phyloP scores from a whole-genome alignment of 2,113 vertebrate genomes.

The Myxocyprinus asiaticus region DNA sequence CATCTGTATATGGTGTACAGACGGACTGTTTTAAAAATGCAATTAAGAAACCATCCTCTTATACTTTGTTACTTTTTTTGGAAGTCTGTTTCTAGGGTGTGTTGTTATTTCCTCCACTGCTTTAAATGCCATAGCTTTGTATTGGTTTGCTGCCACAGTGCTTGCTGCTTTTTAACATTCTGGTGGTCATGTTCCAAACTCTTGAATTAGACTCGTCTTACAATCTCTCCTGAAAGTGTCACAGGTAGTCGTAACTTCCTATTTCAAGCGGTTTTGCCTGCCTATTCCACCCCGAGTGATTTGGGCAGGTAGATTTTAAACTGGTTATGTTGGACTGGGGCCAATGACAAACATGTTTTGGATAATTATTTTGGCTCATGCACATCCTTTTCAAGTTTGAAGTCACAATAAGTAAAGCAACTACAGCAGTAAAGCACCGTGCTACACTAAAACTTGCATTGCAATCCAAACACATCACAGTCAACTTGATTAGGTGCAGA shows the following conservation, averaged over 20 bases:
- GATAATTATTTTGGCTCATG: neutral
- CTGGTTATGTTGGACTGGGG: neutral
- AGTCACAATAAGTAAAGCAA: neutral
- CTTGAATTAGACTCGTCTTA: too few relatives aligned
- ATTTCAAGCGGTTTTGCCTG: neutral
- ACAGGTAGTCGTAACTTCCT: too few relatives aligned
- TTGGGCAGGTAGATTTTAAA: neutral
- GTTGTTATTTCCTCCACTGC: too few relatives aligned
- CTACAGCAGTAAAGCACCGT: constrained; percentile 6
- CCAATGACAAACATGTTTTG: neutral
- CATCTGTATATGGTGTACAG: constrained; percentile 88
- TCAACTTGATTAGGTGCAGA: constrained; percentile 11
- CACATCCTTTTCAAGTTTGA: neutral
- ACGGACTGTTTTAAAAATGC: constrained; percentile 78
- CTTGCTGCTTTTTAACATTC: constrained; percentile 12
- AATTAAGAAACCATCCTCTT: constrained; percentile 46
- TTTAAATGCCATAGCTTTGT: too few relatives aligned
- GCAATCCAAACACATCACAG: neutral
- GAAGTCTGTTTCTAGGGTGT: too few relatives aligned
- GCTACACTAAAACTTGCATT: constrained; percentile 21
- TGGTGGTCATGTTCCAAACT: neutral
- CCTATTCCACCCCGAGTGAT: neutral
- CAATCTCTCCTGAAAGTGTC: too few relatives aligned
- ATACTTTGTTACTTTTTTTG: neutral
- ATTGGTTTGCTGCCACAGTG: neutral